Evolutionary conservation across 2,888 invertebrate species (phyloP).

Genomic region (Cephonodes hylas): DNA sequence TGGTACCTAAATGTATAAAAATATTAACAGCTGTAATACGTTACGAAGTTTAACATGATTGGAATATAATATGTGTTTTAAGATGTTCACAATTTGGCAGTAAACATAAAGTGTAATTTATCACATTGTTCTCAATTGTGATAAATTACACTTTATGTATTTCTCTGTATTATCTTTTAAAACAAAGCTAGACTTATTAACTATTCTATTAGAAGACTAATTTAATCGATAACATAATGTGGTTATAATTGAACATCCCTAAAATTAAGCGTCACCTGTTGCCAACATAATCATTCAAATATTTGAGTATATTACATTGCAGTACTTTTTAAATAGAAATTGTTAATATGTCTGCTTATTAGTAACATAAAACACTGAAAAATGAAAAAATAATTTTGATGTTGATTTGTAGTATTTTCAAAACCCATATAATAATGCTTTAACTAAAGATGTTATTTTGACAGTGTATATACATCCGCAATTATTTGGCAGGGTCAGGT

Average conservation of each 20-base stretch:
- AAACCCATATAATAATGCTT: not conserved
- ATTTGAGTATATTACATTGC: not conserved
- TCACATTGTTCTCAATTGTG: too few species aligned
- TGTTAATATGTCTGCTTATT: not conserved
- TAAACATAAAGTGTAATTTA: too few species aligned
- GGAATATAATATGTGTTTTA: too few species aligned
- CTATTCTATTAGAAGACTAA: too few species aligned
- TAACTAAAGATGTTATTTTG: conserved; percentile 14
- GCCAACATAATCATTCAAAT: conserved; percentile 12
- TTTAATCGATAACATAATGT: too few species aligned
- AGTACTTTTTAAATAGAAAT: not conserved
- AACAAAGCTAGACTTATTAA: too few species aligned
- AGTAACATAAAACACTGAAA: not conserved
- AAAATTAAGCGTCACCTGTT: conserved; percentile 14
- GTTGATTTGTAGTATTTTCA: not conserved
- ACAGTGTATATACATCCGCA: conserved; percentile 50
- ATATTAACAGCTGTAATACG: too few species aligned
- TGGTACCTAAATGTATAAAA: too few species aligned
- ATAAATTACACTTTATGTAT: too few species aligned
- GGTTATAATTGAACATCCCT: conserved; percentile 6
- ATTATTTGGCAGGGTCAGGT: conserved; percentile 51
- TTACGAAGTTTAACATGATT: too few species aligned
- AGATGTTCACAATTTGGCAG: too few species aligned
- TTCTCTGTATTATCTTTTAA: too few species aligned
- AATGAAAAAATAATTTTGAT: not conserved